A percentile compares a stretch with the other conserved stretches of the same genome.
These are phyloP conservation scores for Rhopalosiphum padi DNA, from an alignment of 1,140 invertebrate genomes.

Conservation along the genomic window DNA sequence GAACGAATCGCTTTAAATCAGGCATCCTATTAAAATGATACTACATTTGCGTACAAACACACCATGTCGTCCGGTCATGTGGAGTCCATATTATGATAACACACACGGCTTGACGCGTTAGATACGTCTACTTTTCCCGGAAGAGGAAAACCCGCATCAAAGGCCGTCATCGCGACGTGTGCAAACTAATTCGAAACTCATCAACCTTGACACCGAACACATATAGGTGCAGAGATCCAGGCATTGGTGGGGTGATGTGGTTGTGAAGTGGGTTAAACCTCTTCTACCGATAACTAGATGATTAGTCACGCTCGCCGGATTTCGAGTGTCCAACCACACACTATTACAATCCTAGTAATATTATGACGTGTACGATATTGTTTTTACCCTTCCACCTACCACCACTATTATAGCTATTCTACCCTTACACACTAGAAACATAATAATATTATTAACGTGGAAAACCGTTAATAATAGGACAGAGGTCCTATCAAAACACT, in stretches of 20 bases:
- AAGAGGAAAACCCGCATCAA: neutral
- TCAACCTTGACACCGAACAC: neutral
- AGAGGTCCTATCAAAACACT: neutral
- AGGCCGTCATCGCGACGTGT: neutral
- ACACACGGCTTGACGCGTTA: too few species aligned
- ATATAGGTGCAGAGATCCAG: neutral
- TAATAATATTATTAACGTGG: neutral
- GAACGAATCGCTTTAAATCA: neutral
- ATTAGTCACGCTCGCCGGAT: conserved; percentile 3
- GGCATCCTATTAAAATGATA: neutral
- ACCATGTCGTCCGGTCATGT: neutral
- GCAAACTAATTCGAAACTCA: conserved; percentile 41
- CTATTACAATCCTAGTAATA: neutral
- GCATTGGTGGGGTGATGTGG: too few species aligned
- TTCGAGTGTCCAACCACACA: neutral
- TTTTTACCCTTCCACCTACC: neutral
- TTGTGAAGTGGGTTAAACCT: neutral
- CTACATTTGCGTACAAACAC: neutral
- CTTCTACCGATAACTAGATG: conserved; percentile 9
- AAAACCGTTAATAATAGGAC: neutral
- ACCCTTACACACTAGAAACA: neutral
- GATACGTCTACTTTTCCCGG: neutral
- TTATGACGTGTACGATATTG: neutral
- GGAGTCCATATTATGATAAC: neutral
- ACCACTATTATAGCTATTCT: neutral